Evolutionary conservation across 2,888 invertebrate species (phyloP).

Genomic region (Julus scandinavius): DNA sequence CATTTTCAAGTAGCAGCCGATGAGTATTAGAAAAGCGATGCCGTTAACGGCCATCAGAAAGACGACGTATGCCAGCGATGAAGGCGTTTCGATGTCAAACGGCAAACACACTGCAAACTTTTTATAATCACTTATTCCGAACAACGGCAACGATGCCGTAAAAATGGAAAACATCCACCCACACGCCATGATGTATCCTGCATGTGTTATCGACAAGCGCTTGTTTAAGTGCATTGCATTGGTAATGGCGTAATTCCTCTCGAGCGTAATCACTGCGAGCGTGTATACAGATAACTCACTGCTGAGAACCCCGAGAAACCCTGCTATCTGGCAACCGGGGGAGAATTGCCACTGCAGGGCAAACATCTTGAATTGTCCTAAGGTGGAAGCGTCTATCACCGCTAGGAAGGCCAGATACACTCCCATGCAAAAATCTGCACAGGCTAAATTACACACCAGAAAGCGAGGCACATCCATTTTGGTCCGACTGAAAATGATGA

Average conservation of each 20-base stretch:
- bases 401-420: slow-evolving; percentile 93
- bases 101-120: slow-evolving; percentile 97
- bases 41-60: slow-evolving; percentile 92
- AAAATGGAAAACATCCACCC: slow-evolving; percentile 92
- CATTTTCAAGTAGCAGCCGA: slow-evolving; percentile 97
- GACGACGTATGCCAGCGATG: slow-evolving; percentile 87
- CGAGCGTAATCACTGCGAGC: slow-evolving; percentile 93
- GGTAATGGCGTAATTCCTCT: slow-evolving; percentile 96
- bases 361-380: slow-evolving; percentile 95
- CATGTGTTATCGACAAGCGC: slow-evolving; percentile 86
- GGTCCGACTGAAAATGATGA: slow-evolving; percentile 87
- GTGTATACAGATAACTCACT: slow-evolving; percentile 96
- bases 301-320: slow-evolving; percentile 92
- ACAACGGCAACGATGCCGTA: slow-evolving; percentile 87
- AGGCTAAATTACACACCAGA: slow-evolving; percentile 94
- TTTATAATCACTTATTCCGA: slow-evolving; percentile 93
- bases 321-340: slow-evolving; percentile 90
- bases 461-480: slow-evolving; percentile 98
- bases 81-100: slow-evolving; percentile 84
- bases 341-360: slow-evolving; percentile 99
- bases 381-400: slow-evolving; percentile 93
- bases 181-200: slow-evolving; percentile 88
- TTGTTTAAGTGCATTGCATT: slow-evolving; percentile 98
- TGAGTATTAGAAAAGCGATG: slow-evolving; percentile 90
- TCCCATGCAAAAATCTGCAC: slow-evolving; percentile 98